phyloP scores from a whole-genome alignment of 2,797 vertebrate species.

The Acridotheres tristis region DNA sequence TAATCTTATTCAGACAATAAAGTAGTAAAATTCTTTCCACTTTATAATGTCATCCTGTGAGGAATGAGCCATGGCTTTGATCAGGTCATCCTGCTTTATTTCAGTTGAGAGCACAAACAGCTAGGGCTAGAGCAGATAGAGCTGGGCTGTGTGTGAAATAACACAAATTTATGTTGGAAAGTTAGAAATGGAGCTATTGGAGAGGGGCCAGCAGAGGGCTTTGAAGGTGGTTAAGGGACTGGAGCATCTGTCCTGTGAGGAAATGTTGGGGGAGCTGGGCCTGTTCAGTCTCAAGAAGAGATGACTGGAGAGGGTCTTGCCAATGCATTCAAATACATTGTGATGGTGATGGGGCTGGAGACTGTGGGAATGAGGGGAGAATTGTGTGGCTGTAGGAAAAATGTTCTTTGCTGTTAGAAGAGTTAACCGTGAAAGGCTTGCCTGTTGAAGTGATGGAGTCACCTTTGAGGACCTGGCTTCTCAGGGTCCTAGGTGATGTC shows the following conservation, averaged over 20 bases:
- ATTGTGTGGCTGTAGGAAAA: background rate
- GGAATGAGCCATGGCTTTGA: background rate
- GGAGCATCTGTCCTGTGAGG: background rate
- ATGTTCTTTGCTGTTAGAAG: rapidly evolving
- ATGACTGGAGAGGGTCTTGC: background rate
- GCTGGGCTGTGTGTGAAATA: background rate
- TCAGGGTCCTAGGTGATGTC: background rate
- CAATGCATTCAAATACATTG: background rate
- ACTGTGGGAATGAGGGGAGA: background rate
- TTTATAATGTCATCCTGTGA: background rate
- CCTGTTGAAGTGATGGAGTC: background rate
- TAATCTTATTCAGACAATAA: background rate
- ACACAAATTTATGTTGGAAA: background rate
- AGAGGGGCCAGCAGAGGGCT: background rate
- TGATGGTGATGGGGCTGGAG: rapidly evolving
- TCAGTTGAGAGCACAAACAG: background rate
- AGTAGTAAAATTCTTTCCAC: background rate
- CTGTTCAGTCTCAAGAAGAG: background rate
- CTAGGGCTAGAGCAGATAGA: background rate
- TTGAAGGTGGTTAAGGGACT: background rate
- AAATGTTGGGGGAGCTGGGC: background rate
- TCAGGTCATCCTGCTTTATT: background rate
- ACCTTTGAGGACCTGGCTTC: background rate
- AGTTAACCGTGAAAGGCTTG: background rate
- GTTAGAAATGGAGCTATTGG: background rate